These are phyloP conservation scores for Podarcis muralis DNA, from an alignment of 2,113 vertebrate species.

Conservation along the genomic window DNA sequence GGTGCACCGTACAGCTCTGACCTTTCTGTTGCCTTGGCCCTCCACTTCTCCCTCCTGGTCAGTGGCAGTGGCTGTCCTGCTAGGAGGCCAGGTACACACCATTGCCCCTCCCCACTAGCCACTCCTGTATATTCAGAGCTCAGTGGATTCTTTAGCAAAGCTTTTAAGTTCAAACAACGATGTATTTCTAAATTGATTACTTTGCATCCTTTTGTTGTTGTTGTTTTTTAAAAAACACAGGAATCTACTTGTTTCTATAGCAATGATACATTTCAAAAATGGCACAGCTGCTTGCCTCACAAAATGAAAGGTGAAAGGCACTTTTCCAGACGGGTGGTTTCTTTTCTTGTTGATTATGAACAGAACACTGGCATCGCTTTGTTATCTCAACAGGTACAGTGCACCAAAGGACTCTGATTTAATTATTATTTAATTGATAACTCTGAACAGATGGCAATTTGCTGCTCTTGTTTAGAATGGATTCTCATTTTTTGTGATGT, in stretches of 20 bases:
- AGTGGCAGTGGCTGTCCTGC: too few relatives aligned
- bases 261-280: conserved; percentile 39
- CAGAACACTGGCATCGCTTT: conserved; percentile 33
- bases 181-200: not conserved
- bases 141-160: not conserved
- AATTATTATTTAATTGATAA: not conserved
- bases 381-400: conserved; percentile 7
- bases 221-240: conserved; percentile 28
- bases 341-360: conserved; percentile 62
- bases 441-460: not conserved
- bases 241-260: conserved; percentile 62
- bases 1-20: not conserved
- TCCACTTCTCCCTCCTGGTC: too few relatives aligned
- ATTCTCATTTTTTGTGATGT: not conserved
- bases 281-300: conserved; percentile 47
- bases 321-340: not conserved
- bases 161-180: not conserved
- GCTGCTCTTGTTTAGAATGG: not conserved
- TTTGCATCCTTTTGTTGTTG: too few relatives aligned
- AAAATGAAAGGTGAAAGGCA: not conserved
- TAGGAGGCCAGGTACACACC: too few relatives aligned
- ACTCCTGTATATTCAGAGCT: too few relatives aligned
- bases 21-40: too few relatives aligned
- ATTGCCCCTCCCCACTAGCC: too few relatives aligned
- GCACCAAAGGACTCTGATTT: not conserved